Conservation (phyloP, 2,888 invertebrate species). For the Caenorhabditis sulstoni region DNA sequence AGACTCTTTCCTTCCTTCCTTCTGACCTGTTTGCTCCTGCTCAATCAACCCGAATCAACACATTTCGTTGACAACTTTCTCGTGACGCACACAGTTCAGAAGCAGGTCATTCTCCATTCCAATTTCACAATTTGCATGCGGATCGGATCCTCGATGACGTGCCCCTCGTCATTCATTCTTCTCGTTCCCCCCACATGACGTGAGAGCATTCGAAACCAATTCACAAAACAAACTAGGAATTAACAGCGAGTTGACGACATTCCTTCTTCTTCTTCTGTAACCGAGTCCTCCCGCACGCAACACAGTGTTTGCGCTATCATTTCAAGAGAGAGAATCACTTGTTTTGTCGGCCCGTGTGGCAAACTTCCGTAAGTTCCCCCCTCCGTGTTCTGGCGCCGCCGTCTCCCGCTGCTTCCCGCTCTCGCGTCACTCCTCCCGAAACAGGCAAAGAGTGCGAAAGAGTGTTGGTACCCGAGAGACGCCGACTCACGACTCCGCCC, state of each 20-base stretch:
- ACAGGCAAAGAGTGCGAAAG: not conserved
- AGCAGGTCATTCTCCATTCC: not conserved
- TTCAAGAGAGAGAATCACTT: not conserved
- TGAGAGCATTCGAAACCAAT: not conserved
- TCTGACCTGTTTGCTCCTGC: slow-evolving; percentile 1
- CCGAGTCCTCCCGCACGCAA: not conserved
- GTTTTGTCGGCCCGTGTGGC: slow-evolving; percentile 5
- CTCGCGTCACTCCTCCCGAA: slow-evolving; percentile 20
- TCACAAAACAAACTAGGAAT: slow-evolving; percentile 1
- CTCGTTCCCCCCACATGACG: slow-evolving; percentile 13
- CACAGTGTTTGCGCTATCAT: not conserved
- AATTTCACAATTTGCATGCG: slow-evolving; percentile 1
- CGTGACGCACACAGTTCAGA: not conserved
- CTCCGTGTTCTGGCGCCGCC: slow-evolving; percentile 17
- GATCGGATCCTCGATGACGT: not conserved
- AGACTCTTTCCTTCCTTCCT: slow-evolving; percentile 6
- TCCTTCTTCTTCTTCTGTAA: not conserved
- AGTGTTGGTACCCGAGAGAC: slow-evolving; percentile 11
- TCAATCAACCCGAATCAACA: not conserved
- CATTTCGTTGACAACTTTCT: slow-evolving; percentile 15
- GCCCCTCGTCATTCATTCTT: slow-evolving; percentile 1
- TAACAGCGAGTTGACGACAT: not conserved
- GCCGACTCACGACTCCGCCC: slow-evolving; percentile 28
- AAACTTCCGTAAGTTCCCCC: slow-evolving; percentile 42
- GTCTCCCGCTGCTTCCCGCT: no score